Evolutionary conservation across 53 echinoderm and acorn worm species (phyloP), one percentile per base, ranked within the genome.

Genomic region (Paelopatides confundens): DNA sequence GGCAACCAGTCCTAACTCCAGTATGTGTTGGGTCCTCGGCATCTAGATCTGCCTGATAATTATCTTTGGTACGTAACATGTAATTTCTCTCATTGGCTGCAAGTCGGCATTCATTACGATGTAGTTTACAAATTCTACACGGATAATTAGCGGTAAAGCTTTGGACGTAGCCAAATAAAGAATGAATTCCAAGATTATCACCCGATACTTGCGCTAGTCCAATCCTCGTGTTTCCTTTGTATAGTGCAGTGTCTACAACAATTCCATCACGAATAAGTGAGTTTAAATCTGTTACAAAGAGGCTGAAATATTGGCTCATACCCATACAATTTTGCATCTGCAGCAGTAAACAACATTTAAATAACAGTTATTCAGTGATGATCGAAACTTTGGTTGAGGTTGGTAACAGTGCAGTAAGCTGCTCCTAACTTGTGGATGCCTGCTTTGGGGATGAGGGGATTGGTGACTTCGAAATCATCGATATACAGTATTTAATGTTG

Each of bases 151-250:
- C 82, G 21, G 82, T 87, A 46, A 87, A 91, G 0, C 91, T 82
- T 31, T 87, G 81, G 18, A 71, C 82, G 24, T 87, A 91, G 0
- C 91, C 91, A 81, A 87, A 81, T 8, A 91, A 35, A 3, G 82
- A 31, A 43, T 91, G 87, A 0, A 91, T 24, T 12, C 91, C 87
- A 31, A 91, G 86, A 70, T 91, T 87, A 49, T 91, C 87, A 9
- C 91, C 87, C 28, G 53, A 66, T 21, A 86, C 64, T 18, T 91
- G 87, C 5, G 71, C 91, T 15, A 82, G 53, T n/a, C 40, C 68
- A 46, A 82, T 54, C 66, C 49, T 33, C 2, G 86, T 28, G 26
- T 30, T 86, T 2, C 58, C 91, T 81, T 86, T 33, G 62, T 77
- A 90, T 1, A 30, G 3, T 0, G 81, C 52, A 30, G 81, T 54